Base-by-base conservation (phyloP, 1,140 invertebrate species). In the Panagrolaimus sp. region DNA sequence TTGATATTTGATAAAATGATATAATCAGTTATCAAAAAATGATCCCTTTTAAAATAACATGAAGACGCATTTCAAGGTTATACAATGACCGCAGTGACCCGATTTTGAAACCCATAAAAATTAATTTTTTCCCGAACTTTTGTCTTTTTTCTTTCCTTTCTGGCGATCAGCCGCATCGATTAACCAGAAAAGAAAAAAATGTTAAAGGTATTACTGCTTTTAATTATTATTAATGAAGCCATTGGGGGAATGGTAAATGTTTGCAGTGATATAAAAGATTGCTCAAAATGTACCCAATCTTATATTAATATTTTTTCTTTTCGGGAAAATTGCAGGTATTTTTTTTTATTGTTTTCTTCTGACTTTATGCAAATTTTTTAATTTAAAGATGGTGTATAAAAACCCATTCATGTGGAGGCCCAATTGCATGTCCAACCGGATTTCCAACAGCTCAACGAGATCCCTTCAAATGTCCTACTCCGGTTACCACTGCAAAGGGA, bases 291-390 rank as follows among this genome's bases (percentile, higher is more conserved):
- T 65, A 77, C 80, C 6, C 67, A 77, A 24, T 82, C 79, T 1
- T 82, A 83, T 69, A 63, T 82, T 65, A 71, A 83, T 65, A 82
- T 82, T 44, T 83, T 83, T 63, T 72, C 82, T 7, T 82, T 82
- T 67, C 75, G 76, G 15, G 81, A 82, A 68, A 63, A 82, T 65
- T 82, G 80, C 70, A 74, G 78, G 78, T 83, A 38, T 45, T 67
- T 7, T 8, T 70, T 58, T 21, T 10, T 2, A 21, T 4, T 14
- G 15, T 43, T 38, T 14, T 26, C n/a, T 67, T 38, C 10, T 17
- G 24, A 43, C 47, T 68, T 63, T 24, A 32, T 15, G 9, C 24
- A 1, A 4, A 46, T 73, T 45, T 8, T 10, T 66, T 10, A 47
- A n/a, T 69, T 46, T 65, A 43, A 21, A 80, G 80, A 73, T 82